phyloP scores from a whole-genome alignment of 2,888 invertebrate genomes.

The Augochlorella aurata region DNA sequence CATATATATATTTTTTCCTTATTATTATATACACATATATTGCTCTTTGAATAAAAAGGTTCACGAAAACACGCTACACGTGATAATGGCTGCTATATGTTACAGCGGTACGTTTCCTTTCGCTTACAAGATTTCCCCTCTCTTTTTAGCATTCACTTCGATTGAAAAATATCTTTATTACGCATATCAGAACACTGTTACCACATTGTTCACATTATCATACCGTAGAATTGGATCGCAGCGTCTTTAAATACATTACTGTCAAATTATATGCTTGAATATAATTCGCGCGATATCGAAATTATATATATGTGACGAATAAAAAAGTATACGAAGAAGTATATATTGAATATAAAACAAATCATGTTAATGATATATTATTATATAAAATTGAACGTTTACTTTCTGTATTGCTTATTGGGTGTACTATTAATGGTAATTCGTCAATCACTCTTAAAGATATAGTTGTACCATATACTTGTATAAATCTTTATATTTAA shows the following conservation, averaged over 20 bases:
- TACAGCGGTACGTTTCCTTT: slow-evolving; percentile 77
- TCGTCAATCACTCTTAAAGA: neutral
- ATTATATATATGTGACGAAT: neutral
- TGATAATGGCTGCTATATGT: slow-evolving; percentile 78
- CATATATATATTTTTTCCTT: neutral
- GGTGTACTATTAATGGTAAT: neutral
- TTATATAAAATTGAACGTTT: neutral
- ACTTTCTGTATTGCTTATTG: neutral
- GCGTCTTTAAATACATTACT: slow-evolving; percentile 27
- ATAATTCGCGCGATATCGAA: neutral
- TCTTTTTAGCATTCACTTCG: slow-evolving; percentile 32
- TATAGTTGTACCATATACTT: slow-evolving; percentile 17
- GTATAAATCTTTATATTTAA: slow-evolving; percentile 47
- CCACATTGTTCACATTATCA: slow-evolving; percentile 49
- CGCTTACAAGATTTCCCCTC: slow-evolving; percentile 38
- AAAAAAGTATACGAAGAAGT: neutral
- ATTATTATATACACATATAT: slow-evolving; percentile 16
- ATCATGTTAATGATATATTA: neutral
- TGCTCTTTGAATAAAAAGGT: slow-evolving; percentile 43
- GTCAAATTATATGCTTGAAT: neutral
- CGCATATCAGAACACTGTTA: slow-evolving; percentile 52
- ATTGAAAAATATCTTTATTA: slow-evolving; percentile 57
- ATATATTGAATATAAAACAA: neutral
- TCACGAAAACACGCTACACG: slow-evolving; percentile 51
- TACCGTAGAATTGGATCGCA: slow-evolving; percentile 33